Evolutionary conservation across 2,888 invertebrate genomes (phyloP).

Genomic region (Philaethria dido): DNA sequence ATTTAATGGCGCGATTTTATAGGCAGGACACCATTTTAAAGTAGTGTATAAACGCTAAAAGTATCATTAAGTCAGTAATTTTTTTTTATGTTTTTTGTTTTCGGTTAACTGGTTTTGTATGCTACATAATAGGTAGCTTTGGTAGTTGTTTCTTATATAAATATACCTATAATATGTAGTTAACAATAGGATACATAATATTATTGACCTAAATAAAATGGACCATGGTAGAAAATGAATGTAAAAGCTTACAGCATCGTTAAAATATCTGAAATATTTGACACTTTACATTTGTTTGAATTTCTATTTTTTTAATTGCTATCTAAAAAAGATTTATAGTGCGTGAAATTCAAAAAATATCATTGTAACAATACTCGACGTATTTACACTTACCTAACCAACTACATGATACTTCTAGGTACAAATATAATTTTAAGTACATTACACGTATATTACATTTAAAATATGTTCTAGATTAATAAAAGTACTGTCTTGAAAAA

Average conservation of each 20-base stretch:
- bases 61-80: slow-evolving; percentile 63
- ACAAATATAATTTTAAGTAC: too few species aligned
- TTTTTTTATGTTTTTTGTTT: slow-evolving; percentile 54
- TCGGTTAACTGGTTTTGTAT: slow-evolving; percentile 42
- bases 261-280: background rate
- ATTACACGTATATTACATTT: too few species aligned
- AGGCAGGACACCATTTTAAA: slow-evolving; percentile 76
- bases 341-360: background rate
- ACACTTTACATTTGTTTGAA: background rate
- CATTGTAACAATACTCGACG: background rate
- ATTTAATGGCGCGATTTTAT: slow-evolving; percentile 72
- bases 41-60: slow-evolving; percentile 72
- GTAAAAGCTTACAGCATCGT: background rate
- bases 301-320: background rate
- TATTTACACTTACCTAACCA: too few species aligned
- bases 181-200: background rate
- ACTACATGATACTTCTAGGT: too few species aligned
- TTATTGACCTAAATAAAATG: background rate
- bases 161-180: background rate
- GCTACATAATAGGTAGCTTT: background rate
- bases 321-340: background rate
- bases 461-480: too few species aligned
- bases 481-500: too few species aligned
- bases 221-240: background rate
- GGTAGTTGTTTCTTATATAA: background rate